Evolutionary conservation across 2,113 vertebrate species (phyloP).

Genomic region (Tringa solitaria): DNA sequence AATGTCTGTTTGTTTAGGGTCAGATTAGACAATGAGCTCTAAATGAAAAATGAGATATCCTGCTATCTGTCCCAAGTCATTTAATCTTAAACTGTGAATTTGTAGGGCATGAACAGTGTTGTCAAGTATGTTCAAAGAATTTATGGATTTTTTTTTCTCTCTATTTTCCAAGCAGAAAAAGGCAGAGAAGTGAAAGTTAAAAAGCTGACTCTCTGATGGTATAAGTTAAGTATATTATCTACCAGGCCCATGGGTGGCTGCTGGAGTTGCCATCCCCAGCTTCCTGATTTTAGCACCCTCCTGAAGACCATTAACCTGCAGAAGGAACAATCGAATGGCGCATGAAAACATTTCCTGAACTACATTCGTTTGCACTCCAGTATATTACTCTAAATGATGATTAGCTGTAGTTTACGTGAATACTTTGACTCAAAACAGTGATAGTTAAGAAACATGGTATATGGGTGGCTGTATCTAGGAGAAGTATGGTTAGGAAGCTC

Average conservation of each 20-base stretch:
- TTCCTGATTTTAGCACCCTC: background rate
- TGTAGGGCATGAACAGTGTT: background rate
- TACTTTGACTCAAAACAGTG: background rate
- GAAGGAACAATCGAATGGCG: background rate
- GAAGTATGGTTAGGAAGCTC: background rate
- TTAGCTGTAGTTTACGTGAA: background rate
- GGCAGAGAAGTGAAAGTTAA: background rate
- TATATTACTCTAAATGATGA: background rate
- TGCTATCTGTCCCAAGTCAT: background rate
- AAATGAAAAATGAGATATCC: background rate
- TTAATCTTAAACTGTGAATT: background rate
- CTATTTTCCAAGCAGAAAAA: background rate
- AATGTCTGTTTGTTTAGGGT: background rate
- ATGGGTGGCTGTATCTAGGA: background rate
- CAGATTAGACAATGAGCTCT: background rate
- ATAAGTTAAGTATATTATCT: background rate
- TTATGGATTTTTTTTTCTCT: background rate
- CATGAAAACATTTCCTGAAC: background rate
- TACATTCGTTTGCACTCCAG: background rate
- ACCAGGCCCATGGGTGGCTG: background rate
- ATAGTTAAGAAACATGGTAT: background rate
- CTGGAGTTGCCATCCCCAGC: background rate
- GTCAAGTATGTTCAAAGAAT: background rate
- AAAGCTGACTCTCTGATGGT: background rate
- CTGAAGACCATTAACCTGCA: background rate